Percentiles rank a stretch among this genome's conserved stretches.
Evolutionary conservation across 2,888 invertebrate genomes (phyloP).

Genomic region (Cosmopolites sordidus): DNA sequence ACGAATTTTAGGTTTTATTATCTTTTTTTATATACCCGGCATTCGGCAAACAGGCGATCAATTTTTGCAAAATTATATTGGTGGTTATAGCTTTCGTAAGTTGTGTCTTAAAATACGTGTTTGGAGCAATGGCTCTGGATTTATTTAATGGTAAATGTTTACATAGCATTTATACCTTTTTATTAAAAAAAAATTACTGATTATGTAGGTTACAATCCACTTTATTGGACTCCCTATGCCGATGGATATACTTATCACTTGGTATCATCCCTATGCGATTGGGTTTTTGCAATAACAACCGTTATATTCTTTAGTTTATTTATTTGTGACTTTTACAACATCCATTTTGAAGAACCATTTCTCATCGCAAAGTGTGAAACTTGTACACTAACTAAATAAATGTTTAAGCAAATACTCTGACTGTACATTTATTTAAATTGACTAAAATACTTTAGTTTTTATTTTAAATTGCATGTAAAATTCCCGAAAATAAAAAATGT

Average conservation of each 20-base stretch:
- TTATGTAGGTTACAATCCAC: not conserved
- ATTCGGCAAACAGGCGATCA: not conserved
- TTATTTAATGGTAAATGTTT: not conserved
- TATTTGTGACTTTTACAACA: not conserved
- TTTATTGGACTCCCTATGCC: not conserved
- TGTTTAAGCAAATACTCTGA: no score
- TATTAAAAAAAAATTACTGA: no score
- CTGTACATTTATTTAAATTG: no score
- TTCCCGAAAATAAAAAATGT: no score
- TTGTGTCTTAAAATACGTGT: not conserved
- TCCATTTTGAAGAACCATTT: not conserved
- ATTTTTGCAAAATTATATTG: not conserved
- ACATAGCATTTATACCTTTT: no score
- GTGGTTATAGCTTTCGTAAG: not conserved
- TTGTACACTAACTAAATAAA: not conserved
- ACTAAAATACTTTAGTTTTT: no score
- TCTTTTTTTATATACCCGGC: not conserved
- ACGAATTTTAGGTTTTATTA: not conserved
- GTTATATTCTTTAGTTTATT: not conserved
- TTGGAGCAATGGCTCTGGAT: not conserved
- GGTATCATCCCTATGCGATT: not conserved
- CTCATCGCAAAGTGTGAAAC: not conserved
- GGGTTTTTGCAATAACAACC: not conserved
- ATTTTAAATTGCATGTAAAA: no score
- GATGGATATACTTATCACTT: not conserved